Conservation (phyloP, 1,140 invertebrate species). For the Rhynchophorus ferrugineus region DNA sequence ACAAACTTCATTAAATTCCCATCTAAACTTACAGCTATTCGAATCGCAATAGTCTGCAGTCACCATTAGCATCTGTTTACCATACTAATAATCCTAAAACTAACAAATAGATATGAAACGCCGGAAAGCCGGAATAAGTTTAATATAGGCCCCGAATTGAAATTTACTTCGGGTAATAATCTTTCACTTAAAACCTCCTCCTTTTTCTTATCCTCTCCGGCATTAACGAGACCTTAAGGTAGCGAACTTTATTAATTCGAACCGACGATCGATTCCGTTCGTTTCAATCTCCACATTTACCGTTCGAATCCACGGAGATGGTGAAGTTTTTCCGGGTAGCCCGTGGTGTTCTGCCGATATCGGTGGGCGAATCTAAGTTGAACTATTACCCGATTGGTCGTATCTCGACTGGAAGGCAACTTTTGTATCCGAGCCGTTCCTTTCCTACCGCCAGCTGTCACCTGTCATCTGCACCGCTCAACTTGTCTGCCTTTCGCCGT, state of each 20-base stretch:
- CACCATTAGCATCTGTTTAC: constrained; percentile 18
- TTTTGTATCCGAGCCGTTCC: background rate
- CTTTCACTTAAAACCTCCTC: too few species aligned
- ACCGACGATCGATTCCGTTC: too few species aligned
- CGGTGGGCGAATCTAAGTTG: too few species aligned
- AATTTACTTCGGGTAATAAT: background rate
- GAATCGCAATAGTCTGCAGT: constrained; percentile 1
- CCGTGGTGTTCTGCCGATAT: too few species aligned
- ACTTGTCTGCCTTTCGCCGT: background rate
- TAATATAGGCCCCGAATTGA: background rate
- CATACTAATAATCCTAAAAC: constrained; percentile 19
- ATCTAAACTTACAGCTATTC: constrained; percentile 8
- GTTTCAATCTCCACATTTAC: too few species aligned
- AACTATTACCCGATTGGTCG: too few species aligned
- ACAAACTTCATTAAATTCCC: constrained; percentile 20
- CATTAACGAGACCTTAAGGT: too few species aligned
- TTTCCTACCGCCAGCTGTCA: background rate
- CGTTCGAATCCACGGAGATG: too few species aligned
- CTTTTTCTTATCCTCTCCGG: too few species aligned
- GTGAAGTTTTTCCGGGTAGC: too few species aligned
- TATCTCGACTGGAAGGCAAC: background rate
- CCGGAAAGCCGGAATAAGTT: background rate
- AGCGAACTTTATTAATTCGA: too few species aligned
- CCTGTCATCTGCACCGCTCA: background rate
- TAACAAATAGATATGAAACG: constrained; percentile 14